Evolutionary conservation across 2,113 vertebrate species (phyloP).

Genomic region (Pomatostomus ruficeps): DNA sequence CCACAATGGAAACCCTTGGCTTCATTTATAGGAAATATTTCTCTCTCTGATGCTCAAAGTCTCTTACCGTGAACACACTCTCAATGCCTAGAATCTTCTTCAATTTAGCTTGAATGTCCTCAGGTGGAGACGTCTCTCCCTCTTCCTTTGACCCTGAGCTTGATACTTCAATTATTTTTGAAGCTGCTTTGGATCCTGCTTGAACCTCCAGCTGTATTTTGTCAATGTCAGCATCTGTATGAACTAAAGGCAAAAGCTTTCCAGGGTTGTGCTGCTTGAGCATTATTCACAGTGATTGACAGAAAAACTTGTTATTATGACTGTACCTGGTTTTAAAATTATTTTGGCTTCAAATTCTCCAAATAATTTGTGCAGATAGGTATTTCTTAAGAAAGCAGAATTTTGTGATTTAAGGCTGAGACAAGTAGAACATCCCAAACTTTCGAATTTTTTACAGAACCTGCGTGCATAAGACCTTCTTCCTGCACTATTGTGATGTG

Average conservation of each 20-base stretch:
- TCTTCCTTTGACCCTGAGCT: constrained; percentile 26
- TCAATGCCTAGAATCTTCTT: constrained; percentile 68
- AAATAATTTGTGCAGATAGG: constrained; percentile 63
- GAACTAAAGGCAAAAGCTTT: neutral
- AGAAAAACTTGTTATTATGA: neutral
- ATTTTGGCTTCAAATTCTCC: constrained; percentile 72
- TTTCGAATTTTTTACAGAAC: constrained; percentile 53
- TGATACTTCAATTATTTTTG: constrained; percentile 69
- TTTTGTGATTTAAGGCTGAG: constrained; percentile 60
- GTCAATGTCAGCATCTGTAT: constrained; percentile 67
- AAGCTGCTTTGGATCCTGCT: constrained; percentile 73
- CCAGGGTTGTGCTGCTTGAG: neutral
- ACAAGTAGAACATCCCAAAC: constrained; percentile 70
- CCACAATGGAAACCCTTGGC: neutral
- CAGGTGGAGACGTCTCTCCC: neutral
- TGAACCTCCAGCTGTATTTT: constrained; percentile 80
- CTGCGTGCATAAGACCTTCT: neutral
- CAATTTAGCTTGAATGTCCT: constrained; percentile 64
- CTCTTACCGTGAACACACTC: constrained; percentile 33
- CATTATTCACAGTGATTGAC: neutral
- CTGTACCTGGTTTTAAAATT: constrained; percentile 72
- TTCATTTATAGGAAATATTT: neutral
- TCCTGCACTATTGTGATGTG: neutral
- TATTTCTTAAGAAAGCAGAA: constrained; percentile 54
- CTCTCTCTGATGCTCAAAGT: neutral